Evolutionary conservation across 2,888 invertebrate genomes (phyloP).

Genomic region (Eupelmus urozonus): DNA sequence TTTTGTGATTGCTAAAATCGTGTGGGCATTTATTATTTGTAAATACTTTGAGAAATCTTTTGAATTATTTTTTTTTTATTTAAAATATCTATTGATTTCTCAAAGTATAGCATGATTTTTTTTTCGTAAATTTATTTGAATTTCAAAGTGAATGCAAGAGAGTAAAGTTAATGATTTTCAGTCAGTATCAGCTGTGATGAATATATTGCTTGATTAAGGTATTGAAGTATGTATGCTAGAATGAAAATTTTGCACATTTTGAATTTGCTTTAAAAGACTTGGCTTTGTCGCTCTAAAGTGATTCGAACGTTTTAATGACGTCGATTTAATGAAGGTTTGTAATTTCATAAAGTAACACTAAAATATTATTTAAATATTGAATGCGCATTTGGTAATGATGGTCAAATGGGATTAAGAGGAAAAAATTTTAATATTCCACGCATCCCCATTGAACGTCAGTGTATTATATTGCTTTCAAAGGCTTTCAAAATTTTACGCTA

Average conservation of each 20-base stretch:
- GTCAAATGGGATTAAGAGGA: slow-evolving; percentile 19
- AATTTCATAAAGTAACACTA: slow-evolving; percentile 15
- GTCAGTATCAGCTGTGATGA: slow-evolving; percentile 1
- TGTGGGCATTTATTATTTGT: too few relatives aligned
- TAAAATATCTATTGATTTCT: slow-evolving; percentile 27
- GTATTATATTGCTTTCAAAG: background rate
- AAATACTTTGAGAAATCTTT: slow-evolving; percentile 22
- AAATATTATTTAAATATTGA: slow-evolving; percentile 12
- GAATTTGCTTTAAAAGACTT: slow-evolving; percentile 62
- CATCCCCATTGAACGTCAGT: slow-evolving; percentile 19
- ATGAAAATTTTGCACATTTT: slow-evolving; percentile 32
- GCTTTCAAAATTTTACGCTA: too few relatives aligned
- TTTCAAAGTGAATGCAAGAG: slow-evolving; percentile 27
- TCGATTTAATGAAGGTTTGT: slow-evolving; percentile 35
- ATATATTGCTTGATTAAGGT: background rate
- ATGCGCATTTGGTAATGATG: slow-evolving; percentile 31
- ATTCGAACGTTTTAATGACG: slow-evolving; percentile 4
- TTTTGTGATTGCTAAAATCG: slow-evolving; percentile 8
- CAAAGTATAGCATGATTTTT: slow-evolving; percentile 32
- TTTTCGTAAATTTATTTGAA: slow-evolving; percentile 15
- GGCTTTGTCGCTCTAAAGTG: slow-evolving; percentile 60
- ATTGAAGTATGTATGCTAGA: slow-evolving; percentile 32
- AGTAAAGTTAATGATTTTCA: background rate
- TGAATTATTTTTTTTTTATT: background rate
- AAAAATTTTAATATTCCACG: slow-evolving; percentile 6